Evolutionary conservation across 1,140 invertebrate species (phyloP).

Genomic region (Mya arenaria): DNA sequence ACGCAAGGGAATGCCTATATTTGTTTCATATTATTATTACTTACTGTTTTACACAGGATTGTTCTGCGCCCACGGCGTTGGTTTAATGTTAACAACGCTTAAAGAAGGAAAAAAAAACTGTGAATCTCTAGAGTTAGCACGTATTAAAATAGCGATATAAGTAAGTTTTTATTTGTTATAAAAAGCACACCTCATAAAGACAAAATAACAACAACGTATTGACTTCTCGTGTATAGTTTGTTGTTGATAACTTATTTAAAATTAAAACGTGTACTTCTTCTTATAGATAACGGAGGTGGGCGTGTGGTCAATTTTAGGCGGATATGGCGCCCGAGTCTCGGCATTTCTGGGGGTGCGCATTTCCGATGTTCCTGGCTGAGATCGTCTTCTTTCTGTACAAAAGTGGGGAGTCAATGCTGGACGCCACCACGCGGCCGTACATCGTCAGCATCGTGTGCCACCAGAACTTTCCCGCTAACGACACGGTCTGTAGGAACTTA

Average conservation of each 20-base stretch:
- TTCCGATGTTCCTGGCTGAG: slow-evolving; percentile 65
- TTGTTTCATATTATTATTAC: too few species aligned
- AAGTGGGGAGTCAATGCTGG: slow-evolving; percentile 78
- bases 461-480: slow-evolving; percentile 61
- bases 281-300: background rate
- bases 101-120: too few species aligned
- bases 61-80: too few species aligned
- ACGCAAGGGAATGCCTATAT: too few species aligned
- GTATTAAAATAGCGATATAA: too few species aligned
- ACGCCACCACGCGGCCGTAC: slow-evolving; percentile 77
- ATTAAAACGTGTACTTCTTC: background rate
- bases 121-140: too few species aligned
- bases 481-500: slow-evolving; percentile 59
- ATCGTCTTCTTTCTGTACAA: slow-evolving; percentile 80
- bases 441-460: slow-evolving; percentile 76
- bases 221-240: background rate
- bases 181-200: background rate
- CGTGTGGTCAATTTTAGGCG: background rate
- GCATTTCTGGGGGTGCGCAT: slow-evolving; percentile 17
- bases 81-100: too few species aligned
- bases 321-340: background rate
- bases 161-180: too few species aligned
- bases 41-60: too few species aligned
- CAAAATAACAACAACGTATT: background rate
- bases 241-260: background rate